These are phyloP conservation scores for Trinectes maculatus DNA, from an alignment of 2,113 vertebrate species.

Conservation along the genomic window DNA sequence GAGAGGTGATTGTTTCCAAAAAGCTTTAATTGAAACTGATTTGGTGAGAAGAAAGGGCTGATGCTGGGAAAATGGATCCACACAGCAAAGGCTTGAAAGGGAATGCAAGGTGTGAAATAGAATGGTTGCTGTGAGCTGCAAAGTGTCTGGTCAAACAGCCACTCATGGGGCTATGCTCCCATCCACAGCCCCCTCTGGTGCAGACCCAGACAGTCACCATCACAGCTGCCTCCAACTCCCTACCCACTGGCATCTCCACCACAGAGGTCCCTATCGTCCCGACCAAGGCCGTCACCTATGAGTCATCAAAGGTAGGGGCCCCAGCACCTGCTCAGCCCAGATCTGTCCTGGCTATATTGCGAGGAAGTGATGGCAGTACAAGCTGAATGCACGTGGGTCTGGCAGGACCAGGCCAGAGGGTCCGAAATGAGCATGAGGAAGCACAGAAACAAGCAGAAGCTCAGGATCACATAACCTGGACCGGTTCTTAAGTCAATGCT, in stretches of 20 bases:
- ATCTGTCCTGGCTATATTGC: slow-evolving; percentile 31
- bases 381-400: slow-evolving; percentile 22
- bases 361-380: not conserved
- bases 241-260: slow-evolving; percentile 89
- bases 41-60: slow-evolving; percentile 23
- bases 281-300: slow-evolving; percentile 93
- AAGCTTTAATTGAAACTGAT: slow-evolving; percentile 6
- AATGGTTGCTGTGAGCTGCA: slow-evolving; percentile 40
- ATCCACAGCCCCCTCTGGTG: slow-evolving; percentile 91
- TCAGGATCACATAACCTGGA: not conserved
- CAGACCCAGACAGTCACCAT: slow-evolving; percentile 96
- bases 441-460: not conserved
- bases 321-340: slow-evolving; percentile 57
- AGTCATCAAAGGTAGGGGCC: slow-evolving; percentile 89
- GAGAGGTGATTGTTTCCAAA: slow-evolving; percentile 14
- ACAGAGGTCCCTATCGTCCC: slow-evolving; percentile 93
- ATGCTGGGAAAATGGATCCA: slow-evolving; percentile 5
- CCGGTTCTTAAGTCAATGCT: not conserved
- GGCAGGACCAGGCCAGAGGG: slow-evolving; percentile 30
- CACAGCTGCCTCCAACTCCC: slow-evolving; percentile 84
- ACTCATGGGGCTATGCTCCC: slow-evolving; percentile 74
- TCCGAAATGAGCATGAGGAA: slow-evolving; percentile 23
- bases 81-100: not conserved
- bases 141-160: slow-evolving; percentile 62
- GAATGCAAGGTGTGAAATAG: slow-evolving; percentile 52